These are phyloP conservation scores for Cavia aperea DNA, from an alignment of 2,113 vertebrate species.

Conservation along the genomic window DNA sequence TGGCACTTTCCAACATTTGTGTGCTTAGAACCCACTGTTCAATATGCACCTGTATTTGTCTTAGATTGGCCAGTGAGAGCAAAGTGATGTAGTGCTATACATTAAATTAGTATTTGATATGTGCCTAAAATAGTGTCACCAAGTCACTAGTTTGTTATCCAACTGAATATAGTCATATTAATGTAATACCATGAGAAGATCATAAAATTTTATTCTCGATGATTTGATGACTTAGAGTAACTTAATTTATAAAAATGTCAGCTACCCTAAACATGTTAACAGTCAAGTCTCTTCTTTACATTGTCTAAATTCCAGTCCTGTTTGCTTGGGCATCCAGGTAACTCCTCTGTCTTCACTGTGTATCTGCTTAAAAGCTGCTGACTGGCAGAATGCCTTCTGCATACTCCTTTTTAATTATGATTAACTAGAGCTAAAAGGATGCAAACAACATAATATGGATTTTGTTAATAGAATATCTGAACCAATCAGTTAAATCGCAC, in stretches of 20 bases:
- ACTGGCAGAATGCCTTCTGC: neutral
- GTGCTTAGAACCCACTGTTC: neutral
- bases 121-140: neutral
- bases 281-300: neutral
- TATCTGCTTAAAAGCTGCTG: neutral
- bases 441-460: neutral
- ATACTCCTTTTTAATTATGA: neutral
- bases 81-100: neutral
- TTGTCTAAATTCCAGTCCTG: neutral
- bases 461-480: neutral
- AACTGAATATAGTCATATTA: neutral
- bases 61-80: neutral
- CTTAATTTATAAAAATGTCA: neutral
- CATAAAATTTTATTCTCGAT: neutral
- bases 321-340: neutral
- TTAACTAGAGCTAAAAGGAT: neutral
- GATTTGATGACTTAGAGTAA: neutral
- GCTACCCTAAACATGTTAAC: neutral
- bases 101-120: neutral
- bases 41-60: neutral
- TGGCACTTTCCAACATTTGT: neutral
- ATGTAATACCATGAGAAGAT: neutral
- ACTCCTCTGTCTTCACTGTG: neutral
- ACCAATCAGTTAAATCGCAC: neutral
- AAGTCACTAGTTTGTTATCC: constrained; percentile 11